A percentile compares a stretch with the other conserved stretches of the same genome.
Conservation (phyloP, 2,113 vertebrate species). For the Gymnogyps californianus region DNA sequence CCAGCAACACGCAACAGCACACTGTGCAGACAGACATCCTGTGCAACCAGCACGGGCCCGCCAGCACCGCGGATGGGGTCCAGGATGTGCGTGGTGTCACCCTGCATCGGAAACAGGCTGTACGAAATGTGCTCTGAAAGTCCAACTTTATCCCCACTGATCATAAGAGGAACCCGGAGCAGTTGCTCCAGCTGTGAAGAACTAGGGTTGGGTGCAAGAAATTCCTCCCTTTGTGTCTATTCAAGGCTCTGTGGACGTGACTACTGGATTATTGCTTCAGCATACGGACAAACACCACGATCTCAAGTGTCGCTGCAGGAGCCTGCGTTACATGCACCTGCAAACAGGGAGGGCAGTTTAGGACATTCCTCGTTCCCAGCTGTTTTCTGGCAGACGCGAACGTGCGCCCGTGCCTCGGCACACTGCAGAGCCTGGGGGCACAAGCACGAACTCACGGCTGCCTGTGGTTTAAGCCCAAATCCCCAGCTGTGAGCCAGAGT, state of each 20-base stretch:
- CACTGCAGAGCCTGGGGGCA: background rate
- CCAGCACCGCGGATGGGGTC: background rate
- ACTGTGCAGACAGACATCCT: rapidly evolving
- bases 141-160: background rate
- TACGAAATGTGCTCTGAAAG: background rate
- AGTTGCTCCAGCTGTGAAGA: background rate
- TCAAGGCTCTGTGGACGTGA: background rate
- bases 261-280: background rate
- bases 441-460: background rate
- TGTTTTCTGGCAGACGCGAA: background rate
- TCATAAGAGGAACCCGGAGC: background rate
- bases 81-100: background rate
- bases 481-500: background rate
- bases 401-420: rapidly evolving
- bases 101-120: background rate
- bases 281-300: background rate
- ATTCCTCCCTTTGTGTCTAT: background rate
- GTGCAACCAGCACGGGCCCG: background rate
- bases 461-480: background rate
- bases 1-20: background rate
- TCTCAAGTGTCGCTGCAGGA: background rate
- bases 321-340: background rate
- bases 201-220: background rate
- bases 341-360: background rate
- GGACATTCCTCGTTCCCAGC: background rate